Base-by-base conservation (phyloP, 2,113 vertebrate species). In the Pedionomus torquatus region DNA sequence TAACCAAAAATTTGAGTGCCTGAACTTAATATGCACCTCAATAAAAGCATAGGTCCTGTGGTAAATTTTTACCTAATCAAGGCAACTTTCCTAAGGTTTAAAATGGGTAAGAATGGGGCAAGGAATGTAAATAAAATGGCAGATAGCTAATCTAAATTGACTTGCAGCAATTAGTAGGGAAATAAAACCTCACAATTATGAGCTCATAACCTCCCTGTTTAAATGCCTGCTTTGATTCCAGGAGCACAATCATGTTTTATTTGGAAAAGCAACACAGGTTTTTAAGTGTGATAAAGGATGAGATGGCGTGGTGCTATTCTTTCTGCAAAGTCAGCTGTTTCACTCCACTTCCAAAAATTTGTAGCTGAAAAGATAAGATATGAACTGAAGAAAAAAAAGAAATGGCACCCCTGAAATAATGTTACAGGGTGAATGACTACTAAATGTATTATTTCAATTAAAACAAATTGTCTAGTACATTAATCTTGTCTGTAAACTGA, bases 181-280 rank as follows among this genome's bases (percentile, higher is more conserved):
- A 89, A 89, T 55, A 68, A 89, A 93, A 52, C 68, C 39, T 83
- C 26, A 35, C 31, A 55, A 44, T 92, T 88, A 44, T 35, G 89
- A 77, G 63, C 79, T 91, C 49, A 35, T 88, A 69, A 69, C 39
- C 30, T 60, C 1, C 0, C 70, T 71, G 87, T 92, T n/a, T 70
- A 82, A 80, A 69, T 76, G 46, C 20, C 33, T 65, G 19, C 75
- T 81, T 80, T 76, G 77, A 84, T 57, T 71, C 48, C 49, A 49
- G 79, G 58, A 80, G 31, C 20, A 2, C 0, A 3, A 66, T 82
- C 69, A 1, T n/a, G 3, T 90, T 90, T 83, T 69, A 2, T 69
- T 84, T 90, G 82, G 87, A 87, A 92, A 89, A 49, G 79, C 74
- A 91, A 16, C 46, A 77, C 24, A 90, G 75, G 58, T 41, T 87